phyloP scores from a whole-genome alignment of 2,113 vertebrate genomes.

The Hippocampus comes region DNA sequence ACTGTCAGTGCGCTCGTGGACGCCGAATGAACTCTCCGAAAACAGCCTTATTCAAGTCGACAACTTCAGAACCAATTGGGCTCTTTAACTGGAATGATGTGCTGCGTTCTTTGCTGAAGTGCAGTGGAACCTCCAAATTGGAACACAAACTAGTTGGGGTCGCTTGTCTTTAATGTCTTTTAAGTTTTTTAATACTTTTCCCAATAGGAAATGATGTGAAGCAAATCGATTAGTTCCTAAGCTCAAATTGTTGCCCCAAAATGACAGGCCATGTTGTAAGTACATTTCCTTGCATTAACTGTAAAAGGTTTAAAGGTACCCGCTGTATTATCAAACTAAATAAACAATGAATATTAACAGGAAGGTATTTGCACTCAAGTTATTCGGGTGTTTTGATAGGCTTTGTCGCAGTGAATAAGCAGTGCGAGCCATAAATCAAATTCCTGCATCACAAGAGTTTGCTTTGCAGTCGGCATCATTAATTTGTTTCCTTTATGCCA shows the following conservation, averaged over 20 bases:
- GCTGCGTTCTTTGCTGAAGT: conserved; percentile 3
- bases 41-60: background rate
- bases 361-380: too few species aligned
- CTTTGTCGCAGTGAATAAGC: too few species aligned
- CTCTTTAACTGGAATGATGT: background rate
- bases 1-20: background rate
- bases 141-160: background rate
- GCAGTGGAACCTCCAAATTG: background rate
- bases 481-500: background rate
- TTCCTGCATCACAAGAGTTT: too few species aligned
- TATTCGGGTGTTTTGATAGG: too few species aligned
- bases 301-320: too few species aligned
- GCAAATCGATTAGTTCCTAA: background rate
- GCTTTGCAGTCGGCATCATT: too few species aligned
- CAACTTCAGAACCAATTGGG: background rate
- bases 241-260: background rate
- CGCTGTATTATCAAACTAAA: too few species aligned
- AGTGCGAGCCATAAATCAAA: too few species aligned
- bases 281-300: background rate
- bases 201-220: background rate
- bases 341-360: too few species aligned
- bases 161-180: too few species aligned
- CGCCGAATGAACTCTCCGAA: conserved; percentile 10
- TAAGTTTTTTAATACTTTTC: too few species aligned
- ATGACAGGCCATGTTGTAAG: background rate